Base-by-base conservation (phyloP, 2,797 vertebrate genomes). In the Sebastes trivittatus region DNA sequence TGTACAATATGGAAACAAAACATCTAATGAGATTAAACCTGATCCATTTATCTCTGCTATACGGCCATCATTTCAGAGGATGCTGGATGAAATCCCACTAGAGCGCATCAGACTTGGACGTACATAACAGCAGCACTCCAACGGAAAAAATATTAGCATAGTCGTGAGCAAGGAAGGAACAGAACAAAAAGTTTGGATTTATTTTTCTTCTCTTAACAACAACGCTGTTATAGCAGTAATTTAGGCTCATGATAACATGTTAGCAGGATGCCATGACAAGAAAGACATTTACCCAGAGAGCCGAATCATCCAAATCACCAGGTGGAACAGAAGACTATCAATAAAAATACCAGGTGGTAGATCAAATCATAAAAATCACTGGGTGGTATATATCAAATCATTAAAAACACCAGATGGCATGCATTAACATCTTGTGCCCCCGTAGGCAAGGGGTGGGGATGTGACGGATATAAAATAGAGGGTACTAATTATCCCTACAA, bases 281-380 rank as follows among this genome's bases (percentile, higher is more conserved):
- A 88, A 87, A 93, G 91, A 90, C 91, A 93, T 94, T 94, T 93
- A 91, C 87, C 92, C 90, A 92, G 92, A 87, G 90, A 94, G 92
- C 86, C 90, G 72, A 94, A 94, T 94, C 92, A 94, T 94, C 93
- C 89, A 81, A 90, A 95, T 92, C 93, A 92, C 94, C 94, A 94
- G 94, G 94, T 95, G 94, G 94, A 95, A 94, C 92, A 93, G 91
- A 95, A 92, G 90, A 94, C 94, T 94, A 95, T 95, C 94, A 94
- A 95, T 95, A 95, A 94, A 95, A 94, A 92, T 95, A 94, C 94
- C 94, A 95, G 94, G 94, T 95, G 94, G 94, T 95, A 94, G 93
- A 95, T 95, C 93, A 95, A 95, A 95, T 95, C 94, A 95, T 95
- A 92, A 95, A 95, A 95, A 94, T 94, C 94, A 93, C 92, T 94